These are phyloP conservation scores for Leptopilina boulardi DNA, from an alignment of 1,140 invertebrate species.

Conservation along the genomic window DNA sequence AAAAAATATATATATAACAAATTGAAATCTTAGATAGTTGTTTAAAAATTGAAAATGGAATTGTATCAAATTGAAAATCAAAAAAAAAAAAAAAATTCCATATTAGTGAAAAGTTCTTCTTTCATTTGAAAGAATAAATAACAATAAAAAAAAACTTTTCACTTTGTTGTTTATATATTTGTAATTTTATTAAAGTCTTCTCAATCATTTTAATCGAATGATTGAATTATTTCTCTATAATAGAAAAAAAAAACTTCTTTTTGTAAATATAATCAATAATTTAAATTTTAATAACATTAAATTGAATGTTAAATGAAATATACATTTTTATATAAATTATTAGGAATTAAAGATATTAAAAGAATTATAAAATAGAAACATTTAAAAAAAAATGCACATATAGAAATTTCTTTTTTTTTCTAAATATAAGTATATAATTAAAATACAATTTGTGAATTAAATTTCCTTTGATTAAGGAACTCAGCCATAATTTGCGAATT, in stretches of 20 bases:
- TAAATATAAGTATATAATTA: not conserved
- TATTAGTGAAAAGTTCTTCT: not conserved
- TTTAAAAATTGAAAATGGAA: conserved; percentile 8
- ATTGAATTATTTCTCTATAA: too few relatives aligned
- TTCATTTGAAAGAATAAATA: not conserved
- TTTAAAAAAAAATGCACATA: not conserved
- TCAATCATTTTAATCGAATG: not conserved
- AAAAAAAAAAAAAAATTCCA: not conserved
- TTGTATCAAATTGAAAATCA: conserved; percentile 13
- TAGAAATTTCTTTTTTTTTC: not conserved
- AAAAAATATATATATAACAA: not conserved
- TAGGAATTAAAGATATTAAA: not conserved
- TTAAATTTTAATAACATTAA: not conserved
- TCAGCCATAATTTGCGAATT: conserved; percentile 54
- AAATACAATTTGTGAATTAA: conserved; percentile 6
- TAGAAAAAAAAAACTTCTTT: not conserved
- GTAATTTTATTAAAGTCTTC: not conserved
- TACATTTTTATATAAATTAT: not conserved
- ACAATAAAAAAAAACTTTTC: not conserved
- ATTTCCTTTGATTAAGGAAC: conserved; percentile 29
- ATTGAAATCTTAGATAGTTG: conserved; percentile 3
- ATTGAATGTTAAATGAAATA: not conserved
- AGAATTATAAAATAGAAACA: not conserved
- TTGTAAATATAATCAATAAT: not conserved
- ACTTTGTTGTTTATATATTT: not conserved